Evolutionary conservation across 2,888 invertebrate genomes (phyloP).

Genomic region (Ptychoptera contaminata): DNA sequence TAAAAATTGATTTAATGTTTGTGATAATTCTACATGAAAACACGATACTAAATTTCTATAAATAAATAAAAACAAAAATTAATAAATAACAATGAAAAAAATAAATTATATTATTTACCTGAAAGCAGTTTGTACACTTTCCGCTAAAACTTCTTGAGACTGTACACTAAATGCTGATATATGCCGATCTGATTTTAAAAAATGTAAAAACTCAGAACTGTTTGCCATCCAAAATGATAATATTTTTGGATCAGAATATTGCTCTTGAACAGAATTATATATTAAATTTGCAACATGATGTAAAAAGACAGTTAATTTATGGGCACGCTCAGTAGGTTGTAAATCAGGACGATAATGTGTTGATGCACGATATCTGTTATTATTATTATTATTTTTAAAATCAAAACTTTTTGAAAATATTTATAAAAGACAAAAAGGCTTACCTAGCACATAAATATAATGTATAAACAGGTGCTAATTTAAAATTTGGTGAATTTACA

Average conservation of each 20-base stretch:
- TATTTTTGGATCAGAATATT: constrained; percentile 71
- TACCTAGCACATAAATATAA: constrained; percentile 83
- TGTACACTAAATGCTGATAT: constrained; percentile 83
- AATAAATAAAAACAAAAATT: background rate
- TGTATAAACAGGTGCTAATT: constrained; percentile 92
- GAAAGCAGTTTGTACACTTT: constrained; percentile 85
- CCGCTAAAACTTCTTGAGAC: constrained; percentile 84
- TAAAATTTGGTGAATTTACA: constrained; percentile 79
- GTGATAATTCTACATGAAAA: constrained; percentile 66
- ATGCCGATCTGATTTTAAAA: constrained; percentile 89
- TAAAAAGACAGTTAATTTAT: constrained; percentile 74
- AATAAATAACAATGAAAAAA: constrained; percentile 1
- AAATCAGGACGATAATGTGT: constrained; percentile 88
- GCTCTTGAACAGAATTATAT: constrained; percentile 69
- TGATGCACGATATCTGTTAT: constrained; percentile 67
- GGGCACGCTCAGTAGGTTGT: constrained; percentile 81
- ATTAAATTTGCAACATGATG: constrained; percentile 83
- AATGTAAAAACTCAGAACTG: constrained; percentile 88
- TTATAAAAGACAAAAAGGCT: constrained; percentile 8
- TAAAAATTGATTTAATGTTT: constrained; percentile 64
- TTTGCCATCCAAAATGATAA: constrained; percentile 97
- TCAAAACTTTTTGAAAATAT: background rate
- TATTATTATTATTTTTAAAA: background rate
- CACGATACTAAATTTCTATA: constrained; percentile 54
- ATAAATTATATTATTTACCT: constrained; percentile 34